phyloP scores from a whole-genome alignment of 1,140 invertebrate species.

The Musca domestica region DNA sequence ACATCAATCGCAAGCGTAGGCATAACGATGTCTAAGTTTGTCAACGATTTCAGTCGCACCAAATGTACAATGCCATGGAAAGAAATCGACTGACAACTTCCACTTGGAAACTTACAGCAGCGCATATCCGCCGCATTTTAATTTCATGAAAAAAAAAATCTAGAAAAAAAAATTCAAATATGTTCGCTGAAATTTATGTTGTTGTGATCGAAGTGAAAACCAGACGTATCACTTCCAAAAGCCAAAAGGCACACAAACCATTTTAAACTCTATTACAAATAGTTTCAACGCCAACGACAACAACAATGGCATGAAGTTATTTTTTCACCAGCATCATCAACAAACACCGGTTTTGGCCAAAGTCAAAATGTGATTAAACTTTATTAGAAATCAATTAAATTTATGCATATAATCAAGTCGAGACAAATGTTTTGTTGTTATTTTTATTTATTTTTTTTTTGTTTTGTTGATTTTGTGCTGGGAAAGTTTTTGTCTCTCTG shows the following conservation, averaged over 20 bases:
- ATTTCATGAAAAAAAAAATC: not conserved
- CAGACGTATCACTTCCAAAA: conserved; percentile 4
- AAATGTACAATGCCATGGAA: too few species aligned
- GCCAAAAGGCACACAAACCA: conserved; percentile 1
- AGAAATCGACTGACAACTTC: too few species aligned
- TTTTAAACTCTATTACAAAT: not conserved
- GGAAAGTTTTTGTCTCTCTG: conserved; percentile 3
- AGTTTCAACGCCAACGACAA: not conserved
- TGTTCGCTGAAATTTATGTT: conserved; percentile 11
- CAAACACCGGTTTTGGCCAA: conserved; percentile 15
- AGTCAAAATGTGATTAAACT: conserved; percentile 7
- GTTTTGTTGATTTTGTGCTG: not conserved
- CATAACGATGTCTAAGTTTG: too few species aligned
- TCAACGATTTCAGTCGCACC: too few species aligned
- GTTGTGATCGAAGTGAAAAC: conserved; percentile 15
- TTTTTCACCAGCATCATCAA: not conserved
- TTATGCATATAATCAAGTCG: conserved; percentile 10
- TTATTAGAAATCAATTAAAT: conserved; percentile 23
- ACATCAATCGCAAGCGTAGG: too few species aligned
- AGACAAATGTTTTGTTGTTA: too few species aligned
- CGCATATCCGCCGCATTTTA: not conserved
- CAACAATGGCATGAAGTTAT: not conserved
- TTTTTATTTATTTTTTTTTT: too few species aligned
- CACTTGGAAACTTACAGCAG: too few species aligned
- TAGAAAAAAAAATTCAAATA: not conserved